These are phyloP conservation scores for Eupithecia vulgata DNA, from an alignment of 2,888 invertebrate genomes.

Conservation along the genomic window DNA sequence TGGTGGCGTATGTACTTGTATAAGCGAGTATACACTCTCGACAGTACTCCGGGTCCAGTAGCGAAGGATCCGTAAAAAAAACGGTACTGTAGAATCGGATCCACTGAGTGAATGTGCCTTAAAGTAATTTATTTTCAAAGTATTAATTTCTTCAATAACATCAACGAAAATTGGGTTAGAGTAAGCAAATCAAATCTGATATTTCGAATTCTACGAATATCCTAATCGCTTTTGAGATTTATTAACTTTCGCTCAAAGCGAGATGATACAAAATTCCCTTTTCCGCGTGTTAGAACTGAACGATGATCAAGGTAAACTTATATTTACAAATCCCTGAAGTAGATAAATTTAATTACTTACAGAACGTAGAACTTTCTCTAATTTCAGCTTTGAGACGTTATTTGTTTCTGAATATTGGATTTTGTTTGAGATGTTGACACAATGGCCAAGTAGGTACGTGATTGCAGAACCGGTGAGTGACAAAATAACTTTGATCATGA, in stretches of 20 bases:
- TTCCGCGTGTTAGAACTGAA: conserved; percentile 39
- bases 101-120: too few species aligned
- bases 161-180: background rate
- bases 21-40: too few species aligned
- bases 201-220: conserved; percentile 23
- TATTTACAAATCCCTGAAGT: conserved; percentile 47
- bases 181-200: conserved; percentile 22
- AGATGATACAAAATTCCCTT: conserved; percentile 33
- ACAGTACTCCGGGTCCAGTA: too few species aligned
- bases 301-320: conserved; percentile 54
- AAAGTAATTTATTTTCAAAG: background rate
- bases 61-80: too few species aligned
- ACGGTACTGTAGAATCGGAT: too few species aligned
- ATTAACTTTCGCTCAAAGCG: conserved; percentile 23
- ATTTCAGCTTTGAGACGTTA: conserved; percentile 32
- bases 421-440: conserved; percentile 17
- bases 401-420: conserved; percentile 28
- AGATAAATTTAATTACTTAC: conserved; percentile 45
- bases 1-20: too few species aligned
- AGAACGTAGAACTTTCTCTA: conserved; percentile 33
- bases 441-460: conserved; percentile 10
- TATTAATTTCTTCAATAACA: background rate
- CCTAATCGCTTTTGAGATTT: conserved; percentile 32
- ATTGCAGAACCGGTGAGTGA: background rate
- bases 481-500: background rate